Evolutionary conservation across 1,140 invertebrate genomes (phyloP), one percentile per base, ranked within the genome.

Genomic region (Drusus annulatus): DNA sequence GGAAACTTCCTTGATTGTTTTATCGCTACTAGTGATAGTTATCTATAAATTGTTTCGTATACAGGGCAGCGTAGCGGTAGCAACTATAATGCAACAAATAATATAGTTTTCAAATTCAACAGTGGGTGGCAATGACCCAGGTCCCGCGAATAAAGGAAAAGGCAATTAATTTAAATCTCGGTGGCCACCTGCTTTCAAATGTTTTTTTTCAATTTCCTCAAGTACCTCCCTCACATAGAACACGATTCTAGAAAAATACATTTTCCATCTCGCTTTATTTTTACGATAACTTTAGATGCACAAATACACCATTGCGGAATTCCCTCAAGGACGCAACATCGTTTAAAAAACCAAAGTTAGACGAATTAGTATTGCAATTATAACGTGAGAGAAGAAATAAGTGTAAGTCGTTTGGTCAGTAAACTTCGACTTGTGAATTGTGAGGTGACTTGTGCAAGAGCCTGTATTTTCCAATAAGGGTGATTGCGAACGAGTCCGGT

Each of bases 11-110:
- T 56, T 17, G 54, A 56, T 56, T 17, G 54, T 56, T 56, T 56
- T n/a, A 56, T 56, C 19, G 54, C 19, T 17, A 17, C 54, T 1
- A 56, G n/a, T 21, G 54, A 56, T 56, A 17, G 5, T 17, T n/a
- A 56, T 56, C 54, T 56, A 68, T 31, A 68, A 68, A 68, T 25
- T 68, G 5, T 17, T 56, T 21, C 54, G n/a, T 17, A 56, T 17
- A 7, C 10, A 21, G 19, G 54, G 19, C 19, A 56, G 5, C 25
- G 25, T 28, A 28, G n/a, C 17, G n/a, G 25, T 28, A 28, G n/a
- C 17, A 54, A n/a, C 52, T n/a, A 19, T 16, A 54, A 15, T 4
- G 17, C n/a, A 54, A 7, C n/a, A 21, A 56, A 6, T n/a, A 21
- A 21, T 21, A n/a, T n/a, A n/a, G n/a, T n/a, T n/a, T n/a, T n/a